Conservation (phyloP, 2,888 invertebrate genomes). For the Polyploca ridens region DNA sequence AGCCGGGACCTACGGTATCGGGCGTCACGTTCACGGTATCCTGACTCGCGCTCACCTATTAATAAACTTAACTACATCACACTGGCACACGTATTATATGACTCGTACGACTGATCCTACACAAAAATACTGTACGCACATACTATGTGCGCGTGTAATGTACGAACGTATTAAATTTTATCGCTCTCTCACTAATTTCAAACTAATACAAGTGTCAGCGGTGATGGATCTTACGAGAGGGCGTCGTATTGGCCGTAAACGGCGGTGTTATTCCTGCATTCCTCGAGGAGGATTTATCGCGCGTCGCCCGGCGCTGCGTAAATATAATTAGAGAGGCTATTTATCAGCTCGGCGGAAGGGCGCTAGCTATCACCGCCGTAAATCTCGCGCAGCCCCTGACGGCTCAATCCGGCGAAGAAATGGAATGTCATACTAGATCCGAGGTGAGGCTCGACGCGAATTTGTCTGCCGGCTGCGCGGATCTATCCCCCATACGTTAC, state of each 20-base stretch:
- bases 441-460: slow-evolving; percentile 44
- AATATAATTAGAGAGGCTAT: slow-evolving; percentile 83
- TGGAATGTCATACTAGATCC: slow-evolving; percentile 60
- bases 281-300: slow-evolving; percentile 72
- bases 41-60: slow-evolving; percentile 46
- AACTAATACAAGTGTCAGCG: slow-evolving; percentile 60
- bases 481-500: slow-evolving; percentile 56
- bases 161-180: slow-evolving; percentile 57
- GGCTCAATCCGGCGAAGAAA: slow-evolving; percentile 75
- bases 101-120: slow-evolving; percentile 24
- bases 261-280: slow-evolving; percentile 72
- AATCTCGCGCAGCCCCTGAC: slow-evolving; percentile 73
- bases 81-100: slow-evolving; percentile 16
- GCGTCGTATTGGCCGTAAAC: slow-evolving; percentile 60
- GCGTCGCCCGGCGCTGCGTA: slow-evolving; percentile 78
- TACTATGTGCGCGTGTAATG: slow-evolving; percentile 37
- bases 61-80: slow-evolving; percentile 18
- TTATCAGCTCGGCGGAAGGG: slow-evolving; percentile 81
- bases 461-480: slow-evolving; percentile 47
- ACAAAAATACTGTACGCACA: slow-evolving; percentile 28
- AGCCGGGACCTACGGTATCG: slow-evolving; percentile 62
- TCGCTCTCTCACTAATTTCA: slow-evolving; percentile 60
- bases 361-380: slow-evolving; percentile 75
- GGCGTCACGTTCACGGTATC: slow-evolving; percentile 64
- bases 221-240: slow-evolving; percentile 61